A percentile compares a stretch with the other conserved stretches of the same genome.
Evolutionary conservation across 2,797 vertebrate genomes (phyloP).

Genomic region (Mus minutoides): DNA sequence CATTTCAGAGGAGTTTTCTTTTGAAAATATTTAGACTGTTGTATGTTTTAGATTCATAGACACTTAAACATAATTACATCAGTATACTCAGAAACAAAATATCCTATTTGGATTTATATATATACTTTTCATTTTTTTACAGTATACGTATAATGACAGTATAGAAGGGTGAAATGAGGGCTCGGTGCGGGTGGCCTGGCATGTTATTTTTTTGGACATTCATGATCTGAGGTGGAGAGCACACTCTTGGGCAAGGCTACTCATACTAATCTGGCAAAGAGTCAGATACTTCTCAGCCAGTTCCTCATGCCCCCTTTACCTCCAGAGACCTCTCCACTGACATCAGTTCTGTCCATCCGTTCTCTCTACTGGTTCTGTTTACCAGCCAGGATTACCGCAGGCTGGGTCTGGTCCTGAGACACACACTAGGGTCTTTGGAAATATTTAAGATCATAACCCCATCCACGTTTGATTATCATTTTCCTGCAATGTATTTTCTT

Average conservation of each 20-base stretch:
- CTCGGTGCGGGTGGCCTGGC: background rate
- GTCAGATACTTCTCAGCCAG: background rate
- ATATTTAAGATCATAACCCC: background rate
- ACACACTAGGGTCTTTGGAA: background rate
- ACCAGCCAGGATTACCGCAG: background rate
- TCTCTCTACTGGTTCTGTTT: too few species aligned
- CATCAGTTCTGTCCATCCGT: background rate
- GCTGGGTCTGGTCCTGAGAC: background rate
- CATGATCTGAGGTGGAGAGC: too few species aligned
- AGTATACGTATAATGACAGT: background rate
- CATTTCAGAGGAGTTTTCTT: background rate
- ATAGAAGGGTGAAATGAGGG: background rate
- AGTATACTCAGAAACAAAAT: background rate
- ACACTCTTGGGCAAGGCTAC: too few species aligned
- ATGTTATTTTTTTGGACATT: background rate
- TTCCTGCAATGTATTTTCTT: background rate
- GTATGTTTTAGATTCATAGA: background rate
- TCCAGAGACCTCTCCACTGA: background rate
- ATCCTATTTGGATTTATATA: background rate
- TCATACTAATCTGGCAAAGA: background rate
- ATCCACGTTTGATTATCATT: background rate
- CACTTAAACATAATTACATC: background rate
- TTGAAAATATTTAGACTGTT: conserved; percentile 10
- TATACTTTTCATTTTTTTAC: background rate
- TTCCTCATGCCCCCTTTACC: background rate